Evolutionary conservation across 2,113 vertebrate species (phyloP), one percentile per base, ranked within the genome.

Genomic region (Platysteira castanea): DNA sequence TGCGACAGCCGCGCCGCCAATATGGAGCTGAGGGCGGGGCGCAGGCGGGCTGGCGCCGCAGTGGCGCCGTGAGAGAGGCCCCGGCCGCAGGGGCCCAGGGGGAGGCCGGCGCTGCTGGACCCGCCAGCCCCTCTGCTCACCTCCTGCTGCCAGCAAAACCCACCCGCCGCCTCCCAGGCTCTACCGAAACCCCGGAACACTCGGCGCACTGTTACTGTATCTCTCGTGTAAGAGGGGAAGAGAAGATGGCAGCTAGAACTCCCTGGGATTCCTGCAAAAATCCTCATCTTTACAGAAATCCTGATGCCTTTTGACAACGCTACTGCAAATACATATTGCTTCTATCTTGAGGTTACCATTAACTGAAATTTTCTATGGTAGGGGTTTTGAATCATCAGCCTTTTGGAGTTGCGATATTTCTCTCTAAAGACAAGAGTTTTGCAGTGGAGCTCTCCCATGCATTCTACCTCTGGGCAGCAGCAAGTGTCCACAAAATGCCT

Each of bases 11-110:
- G 42, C 69, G 82, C 63, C 41, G 61, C 64, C 89, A 97, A 94
- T 89, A 96, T 94, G 96, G 96, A 53, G 95, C 3, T 76, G 59
- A 11, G 80, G 95, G 92, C 47, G 90, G 87, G 57, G 56, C 71
- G 27, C 4, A 24, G 3, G 63, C 15, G n/a, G 33, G 52, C 82
- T 42, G 7, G 64, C n/a, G 35, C 91, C 35, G 69, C 86, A 83
- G 86, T 41, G 64, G 89, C 83, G 27, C 86, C 54, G 64, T 3
- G 39, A 53, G 26, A 37, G 80, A 4, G 31, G 30, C 67, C 76
- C 4, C 11, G 4, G 75, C 27, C 27, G 3, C 20, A 4, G 31
- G 35, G 13, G 10, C 12, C 3, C 68, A 7, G 33, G 31, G 59
- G 18, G 31, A 7, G 24, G 22, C 59, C 6, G 10, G 86, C 14